Evolutionary conservation across 2,113 vertebrate species (phyloP), one percentile per base, ranked within the genome.

Genomic region (Cariama cristata): DNA sequence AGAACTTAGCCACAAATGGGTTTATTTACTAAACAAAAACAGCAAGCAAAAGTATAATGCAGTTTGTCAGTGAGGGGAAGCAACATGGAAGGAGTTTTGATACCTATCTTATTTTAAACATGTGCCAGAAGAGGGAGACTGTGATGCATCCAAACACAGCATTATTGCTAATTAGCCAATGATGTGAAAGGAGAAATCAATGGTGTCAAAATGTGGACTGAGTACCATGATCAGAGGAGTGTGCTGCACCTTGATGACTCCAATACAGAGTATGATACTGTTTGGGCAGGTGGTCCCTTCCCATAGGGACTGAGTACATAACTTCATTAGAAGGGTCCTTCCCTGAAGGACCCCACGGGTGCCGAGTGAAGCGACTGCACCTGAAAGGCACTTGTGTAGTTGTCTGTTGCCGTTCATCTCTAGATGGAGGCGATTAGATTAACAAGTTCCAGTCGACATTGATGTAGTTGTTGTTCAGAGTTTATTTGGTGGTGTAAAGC

Each of bases 11-110:
- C 17, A 71, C 24, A 67, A 30, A 35, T 68, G 30, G 7, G 18
- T 50, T 88, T 75, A 59, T 76, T 83, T 93, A 19, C 21, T 60
- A 71, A 87, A 59, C 17, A 79, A 47, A 79, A 85, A 7, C 5
- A 68, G 38, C 30, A 76, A 58, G 30, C 15, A 19, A 40, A 82
- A 42, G 9, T 72, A 73, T 53, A n/a, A n/a, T 62, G 50, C 10
- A 33, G 21, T 52, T 95, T 4, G 1, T 38, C 19, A 14, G 8
- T 1, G 0, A 2, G 23, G 16, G 28, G 12, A 53, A 44, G 38
- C n/a, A 64, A 23, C 9, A 75, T 47, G 24, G 19, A 81, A 68
- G 18, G 23, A 33, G 8, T 50, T 82, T 74, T 74, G 6, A 32
- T 72, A 42, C 16, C 11, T 63, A 9, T 9, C 8, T 32, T 75